Base-by-base conservation (phyloP, 2,888 invertebrate species). In the Mesorhabditis belari region DNA sequence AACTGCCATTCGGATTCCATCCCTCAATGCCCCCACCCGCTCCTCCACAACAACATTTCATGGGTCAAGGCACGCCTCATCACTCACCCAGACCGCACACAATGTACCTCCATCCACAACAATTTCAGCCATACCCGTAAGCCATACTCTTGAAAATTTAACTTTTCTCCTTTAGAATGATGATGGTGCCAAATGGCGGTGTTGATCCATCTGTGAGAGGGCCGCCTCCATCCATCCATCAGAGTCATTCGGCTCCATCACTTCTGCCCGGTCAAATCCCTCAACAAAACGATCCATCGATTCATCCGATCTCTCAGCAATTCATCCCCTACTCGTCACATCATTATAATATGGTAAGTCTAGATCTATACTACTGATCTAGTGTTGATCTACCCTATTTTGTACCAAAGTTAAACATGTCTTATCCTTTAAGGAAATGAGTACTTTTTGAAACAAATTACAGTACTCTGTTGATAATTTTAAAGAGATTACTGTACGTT, bases 221-320 rank as follows among this genome's bases (percentile, higher is more conserved):
- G n/a, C n/a, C n/a, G n/a, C n/a, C n/a, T n/a, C n/a, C 61, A 23
- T 21, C 51, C 21, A 60, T 76, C 4, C 76, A 77, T 35, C 67
- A 68, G 50, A 77, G 75, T 54, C 77, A 74, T 26, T 77, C 77
- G 19, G 77, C 77, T 17, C 77, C 76, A 9, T 72, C 72, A 49
- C 64, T 76, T 26, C 57, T 66, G 35, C 61, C 69, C 21, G 12
- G 55, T 49, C 55, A 60, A 53, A 25, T 29, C 9, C 19, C 63
- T 69, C 73, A 61, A 64, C 62, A 29, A 62, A 57, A 55, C 56
- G 56, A 29, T 51, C 56, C 52, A 61, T 58, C 52, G 51, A 58
- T 51, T 24, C 60, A 35, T 19, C 59, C 57, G 58, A 55, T 17
- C 44, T 17, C 12, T 35, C n/a, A 17, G 44, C 44, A 9, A 9